Evolutionary conservation across 2,888 invertebrate genomes (phyloP).

Genomic region (Prosapia bicincta): DNA sequence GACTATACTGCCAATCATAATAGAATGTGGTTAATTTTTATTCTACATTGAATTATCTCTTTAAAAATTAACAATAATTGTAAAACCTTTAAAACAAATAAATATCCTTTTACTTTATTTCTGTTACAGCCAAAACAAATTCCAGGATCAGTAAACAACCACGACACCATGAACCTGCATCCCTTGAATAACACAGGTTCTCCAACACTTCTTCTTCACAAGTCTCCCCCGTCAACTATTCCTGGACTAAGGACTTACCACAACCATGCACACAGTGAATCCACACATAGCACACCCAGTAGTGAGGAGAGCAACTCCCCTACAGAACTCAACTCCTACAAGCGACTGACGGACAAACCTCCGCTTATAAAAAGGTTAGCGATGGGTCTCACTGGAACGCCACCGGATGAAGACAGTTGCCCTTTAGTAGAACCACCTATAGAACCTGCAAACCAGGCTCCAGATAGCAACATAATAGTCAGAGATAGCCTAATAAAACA

Average conservation of each 20-base stretch:
- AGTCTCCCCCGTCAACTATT: constrained; percentile 57
- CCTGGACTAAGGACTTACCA: constrained; percentile 64
- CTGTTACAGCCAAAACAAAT: constrained; percentile 47
- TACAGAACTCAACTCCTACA: constrained; percentile 81
- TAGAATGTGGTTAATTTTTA: too few relatives aligned
- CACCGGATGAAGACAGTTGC: constrained; percentile 62
- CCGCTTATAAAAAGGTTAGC: constrained; percentile 68
- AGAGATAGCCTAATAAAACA: constrained; percentile 45
- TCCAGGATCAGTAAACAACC: constrained; percentile 37
- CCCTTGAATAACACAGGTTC: neutral
- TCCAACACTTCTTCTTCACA: constrained; percentile 14
- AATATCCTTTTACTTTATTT: too few relatives aligned
- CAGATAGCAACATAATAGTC: neutral
- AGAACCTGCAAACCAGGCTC: constrained; percentile 25
- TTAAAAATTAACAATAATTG: too few relatives aligned
- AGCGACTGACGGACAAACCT: constrained; percentile 75
- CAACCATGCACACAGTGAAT: constrained; percentile 42
- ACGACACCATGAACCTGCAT: constrained; percentile 23
- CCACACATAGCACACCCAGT: constrained; percentile 39
- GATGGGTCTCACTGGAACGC: constrained; percentile 61
- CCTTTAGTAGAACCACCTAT: constrained; percentile 56
- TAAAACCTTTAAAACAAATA: too few relatives aligned
- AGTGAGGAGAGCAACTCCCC: constrained; percentile 87
- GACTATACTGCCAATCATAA: too few relatives aligned
- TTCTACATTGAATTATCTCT: too few relatives aligned